Percentiles rank a stretch among this genome's conserved stretches.
phyloP scores from a whole-genome alignment of 1,140 invertebrate genomes.

The Plectrocnemia conspersa region DNA sequence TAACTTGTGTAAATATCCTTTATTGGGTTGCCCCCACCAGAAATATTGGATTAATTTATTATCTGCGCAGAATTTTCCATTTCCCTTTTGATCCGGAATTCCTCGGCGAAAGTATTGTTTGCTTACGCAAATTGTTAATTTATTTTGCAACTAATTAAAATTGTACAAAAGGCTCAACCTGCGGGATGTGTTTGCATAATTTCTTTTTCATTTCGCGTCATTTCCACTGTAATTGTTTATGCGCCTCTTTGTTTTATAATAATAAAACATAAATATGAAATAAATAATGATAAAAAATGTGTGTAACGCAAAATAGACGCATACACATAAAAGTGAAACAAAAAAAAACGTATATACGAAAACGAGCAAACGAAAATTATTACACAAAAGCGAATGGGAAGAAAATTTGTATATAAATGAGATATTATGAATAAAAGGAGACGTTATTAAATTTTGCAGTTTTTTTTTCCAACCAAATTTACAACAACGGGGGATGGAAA shows the following conservation, averaged over 20 bases:
- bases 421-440: constrained; percentile 8
- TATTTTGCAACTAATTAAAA: constrained; percentile 6
- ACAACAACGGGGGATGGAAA: constrained; percentile 2
- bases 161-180: not conserved
- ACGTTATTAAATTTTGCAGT: constrained; percentile 10
- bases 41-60: too few species aligned
- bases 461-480: not conserved
- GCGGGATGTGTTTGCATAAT: constrained; percentile 4
- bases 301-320: too few species aligned
- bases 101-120: too few species aligned
- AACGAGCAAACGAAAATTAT: constrained; percentile 2
- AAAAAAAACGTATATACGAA: too few species aligned
- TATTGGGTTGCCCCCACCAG: too few species aligned
- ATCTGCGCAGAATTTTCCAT: too few species aligned
- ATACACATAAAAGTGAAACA: too few species aligned
- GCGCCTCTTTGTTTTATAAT: constrained; percentile 2
- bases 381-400: constrained; percentile 2
- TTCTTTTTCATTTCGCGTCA: constrained; percentile 1
- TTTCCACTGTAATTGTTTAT: constrained; percentile 3
- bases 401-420: constrained; percentile 8
- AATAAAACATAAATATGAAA: too few species aligned
- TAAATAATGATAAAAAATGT: too few species aligned
- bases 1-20: too few species aligned
- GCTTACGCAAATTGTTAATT: not conserved
- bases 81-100: too few species aligned